These are phyloP conservation scores for Bergia puertoricense DNA, from an alignment of 92 coral and sea anemone species.

Conservation along the genomic window DNA sequence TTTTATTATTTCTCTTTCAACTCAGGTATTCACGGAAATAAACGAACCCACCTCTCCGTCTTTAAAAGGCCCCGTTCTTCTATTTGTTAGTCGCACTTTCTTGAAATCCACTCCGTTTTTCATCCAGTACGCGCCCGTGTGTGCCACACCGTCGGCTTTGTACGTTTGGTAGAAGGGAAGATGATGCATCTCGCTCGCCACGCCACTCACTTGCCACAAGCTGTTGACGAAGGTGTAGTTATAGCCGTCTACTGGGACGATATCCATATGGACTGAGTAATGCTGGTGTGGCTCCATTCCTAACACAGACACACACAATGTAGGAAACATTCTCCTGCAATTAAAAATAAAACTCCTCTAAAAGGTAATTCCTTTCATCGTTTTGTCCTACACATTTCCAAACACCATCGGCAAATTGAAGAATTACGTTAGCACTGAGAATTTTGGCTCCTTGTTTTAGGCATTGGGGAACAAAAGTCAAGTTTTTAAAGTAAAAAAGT, in stretches of 20 bases:
- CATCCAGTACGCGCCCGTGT: conserved; percentile 88
- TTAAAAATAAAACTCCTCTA: background rate
- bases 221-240: conserved; percentile 83
- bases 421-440: background rate
- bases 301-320: conserved; percentile 72
- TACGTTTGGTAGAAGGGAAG: conserved; percentile 77
- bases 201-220: conserved; percentile 82
- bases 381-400: background rate
- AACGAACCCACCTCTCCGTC: conserved; percentile 73
- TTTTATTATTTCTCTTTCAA: background rate
- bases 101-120: conserved; percentile 90
- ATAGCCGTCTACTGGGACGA: conserved; percentile 79
- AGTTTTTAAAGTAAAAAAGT: background rate
- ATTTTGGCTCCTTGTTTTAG: background rate
- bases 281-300: conserved; percentile 77
- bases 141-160: conserved; percentile 78
- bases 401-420: background rate
- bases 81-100: conserved; percentile 78
- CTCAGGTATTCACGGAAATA: background rate
- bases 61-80: conserved; percentile 73
- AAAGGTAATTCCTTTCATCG: background rate
- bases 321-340: conserved; percentile 88
- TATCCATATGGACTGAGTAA: conserved; percentile 75
- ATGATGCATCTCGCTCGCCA: conserved; percentile 80
- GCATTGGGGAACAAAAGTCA: conserved; percentile 18